Evolutionary conservation across 2,888 invertebrate species (phyloP), one percentile per base, ranked within the genome.

Genomic region (Eilema griseolum): DNA sequence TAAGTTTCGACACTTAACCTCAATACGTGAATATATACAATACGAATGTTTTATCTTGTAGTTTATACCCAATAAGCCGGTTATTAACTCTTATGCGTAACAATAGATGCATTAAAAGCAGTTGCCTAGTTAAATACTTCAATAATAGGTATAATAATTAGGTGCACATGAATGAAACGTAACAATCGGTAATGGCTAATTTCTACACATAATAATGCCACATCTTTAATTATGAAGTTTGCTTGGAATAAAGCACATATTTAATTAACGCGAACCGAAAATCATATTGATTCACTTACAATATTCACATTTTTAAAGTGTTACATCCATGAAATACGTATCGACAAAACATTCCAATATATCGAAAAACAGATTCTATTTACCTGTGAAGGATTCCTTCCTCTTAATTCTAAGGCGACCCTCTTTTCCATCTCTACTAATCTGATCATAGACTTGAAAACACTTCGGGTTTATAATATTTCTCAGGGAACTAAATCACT

Each of bases 331-430:
- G 88, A 94, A 94, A 94, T 95, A 94, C 92, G 92, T 95, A 95
- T 95, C 94, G 95, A 95, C 93, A 93, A 95, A 95, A 95, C 95
- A 95, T 94, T 94, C 92, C 92, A 90, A 89, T 91, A 90, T 75
- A 92, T 87, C 83, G 89, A 90, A 91, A 91, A 90, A 88, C 85
- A 81, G 81, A 88, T 87, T 88, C 84, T 69, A 90, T 97, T 97
- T 96, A 99, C 99, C 96, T 98, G 97, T 91, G 97, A 97, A 86
- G 98, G 97, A 93, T 97, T 97, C 93, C 97, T 97, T 94, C 99
- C 99, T 91, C 99, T 96, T 96, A 98, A 97, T 96, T 99, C 99
- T 92, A 99, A 96, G 91, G 98, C 98, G 96, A 99, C 97, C 95
- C 99, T 97, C 94, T 99, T 99, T 96, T 99, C 98, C 99, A 99